These are phyloP conservation scores for Blomia tropicalis DNA, from an alignment of 2,888 invertebrate genomes.

Conservation along the genomic window DNA sequence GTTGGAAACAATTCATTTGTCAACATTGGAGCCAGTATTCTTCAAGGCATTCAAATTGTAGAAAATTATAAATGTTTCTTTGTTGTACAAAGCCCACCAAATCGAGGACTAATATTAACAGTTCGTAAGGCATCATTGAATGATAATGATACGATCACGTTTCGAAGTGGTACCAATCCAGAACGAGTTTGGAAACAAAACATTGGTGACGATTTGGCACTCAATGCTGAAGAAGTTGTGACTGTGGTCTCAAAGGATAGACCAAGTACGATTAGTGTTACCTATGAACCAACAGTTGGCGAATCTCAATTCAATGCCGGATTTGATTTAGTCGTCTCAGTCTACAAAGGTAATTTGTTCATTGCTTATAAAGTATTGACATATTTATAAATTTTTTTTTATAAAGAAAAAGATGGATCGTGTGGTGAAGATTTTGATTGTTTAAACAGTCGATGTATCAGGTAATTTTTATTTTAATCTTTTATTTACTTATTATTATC, in stretches of 20 bases:
- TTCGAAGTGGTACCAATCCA: conserved; percentile 14
- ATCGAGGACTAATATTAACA: conserved; percentile 15
- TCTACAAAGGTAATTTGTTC: conserved; percentile 16
- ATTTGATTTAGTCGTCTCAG: conserved; percentile 19
- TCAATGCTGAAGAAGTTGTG: conserved; percentile 1
- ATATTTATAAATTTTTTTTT: background rate
- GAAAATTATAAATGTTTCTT: conserved; percentile 15
- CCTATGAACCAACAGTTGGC: conserved; percentile 2
- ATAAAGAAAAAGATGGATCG: background rate
- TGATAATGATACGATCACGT: conserved; percentile 21
- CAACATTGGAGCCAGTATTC: conserved; percentile 11
- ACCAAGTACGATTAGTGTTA: conserved; percentile 1
- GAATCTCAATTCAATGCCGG: conserved; percentile 17
- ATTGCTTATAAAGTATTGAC: background rate
- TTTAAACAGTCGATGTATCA: conserved; percentile 12
- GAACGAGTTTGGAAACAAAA: conserved; percentile 7
- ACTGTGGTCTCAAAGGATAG: background rate
- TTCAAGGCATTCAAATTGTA: conserved; percentile 4
- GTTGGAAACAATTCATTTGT: background rate
- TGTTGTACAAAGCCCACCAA: background rate
- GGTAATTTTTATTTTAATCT: too few species aligned
- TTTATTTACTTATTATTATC: too few species aligned
- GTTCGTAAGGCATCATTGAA: conserved; percentile 18
- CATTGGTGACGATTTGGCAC: background rate
- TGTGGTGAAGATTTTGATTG: conserved; percentile 20